Evolutionary conservation across 2,113 vertebrate genomes (phyloP).

Genomic region (Brachyhypopomus gauderio): DNA sequence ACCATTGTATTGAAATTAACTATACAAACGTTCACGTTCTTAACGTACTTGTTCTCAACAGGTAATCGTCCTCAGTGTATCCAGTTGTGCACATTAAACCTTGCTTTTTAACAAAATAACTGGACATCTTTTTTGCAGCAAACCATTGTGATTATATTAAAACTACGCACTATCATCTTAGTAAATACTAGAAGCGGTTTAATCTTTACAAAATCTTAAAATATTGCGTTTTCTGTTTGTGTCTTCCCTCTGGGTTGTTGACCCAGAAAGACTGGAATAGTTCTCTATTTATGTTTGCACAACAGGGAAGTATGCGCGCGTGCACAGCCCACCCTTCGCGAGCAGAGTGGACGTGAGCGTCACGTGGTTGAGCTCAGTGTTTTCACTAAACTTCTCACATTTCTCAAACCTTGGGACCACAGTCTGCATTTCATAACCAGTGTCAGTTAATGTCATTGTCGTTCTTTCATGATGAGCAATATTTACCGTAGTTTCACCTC

Average conservation of each 20-base stretch:
- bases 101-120: no score
- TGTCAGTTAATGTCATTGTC: not conserved
- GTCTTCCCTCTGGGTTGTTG: no score
- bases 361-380: not conserved
- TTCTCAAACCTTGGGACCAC: not conserved
- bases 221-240: no score
- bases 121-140: no score
- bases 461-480: not conserved
- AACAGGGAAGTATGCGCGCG: no score
- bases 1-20: not conserved
- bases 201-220: no score
- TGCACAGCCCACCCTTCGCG: not conserved
- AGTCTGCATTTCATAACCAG: not conserved
- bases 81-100: no score
- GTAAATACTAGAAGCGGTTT: no score
- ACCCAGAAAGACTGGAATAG: no score
- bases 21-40: not conserved
- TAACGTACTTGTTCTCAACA: not conserved
- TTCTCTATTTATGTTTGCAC: no score
- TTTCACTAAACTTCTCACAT: not conserved
- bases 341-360: no score
- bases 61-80: no score
- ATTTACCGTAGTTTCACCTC: constrained; percentile 5
- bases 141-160: constrained; percentile 1
- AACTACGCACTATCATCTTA: not conserved